Evolutionary conservation across 2,888 invertebrate genomes (phyloP).

Genomic region (Heliconius aoede): DNA sequence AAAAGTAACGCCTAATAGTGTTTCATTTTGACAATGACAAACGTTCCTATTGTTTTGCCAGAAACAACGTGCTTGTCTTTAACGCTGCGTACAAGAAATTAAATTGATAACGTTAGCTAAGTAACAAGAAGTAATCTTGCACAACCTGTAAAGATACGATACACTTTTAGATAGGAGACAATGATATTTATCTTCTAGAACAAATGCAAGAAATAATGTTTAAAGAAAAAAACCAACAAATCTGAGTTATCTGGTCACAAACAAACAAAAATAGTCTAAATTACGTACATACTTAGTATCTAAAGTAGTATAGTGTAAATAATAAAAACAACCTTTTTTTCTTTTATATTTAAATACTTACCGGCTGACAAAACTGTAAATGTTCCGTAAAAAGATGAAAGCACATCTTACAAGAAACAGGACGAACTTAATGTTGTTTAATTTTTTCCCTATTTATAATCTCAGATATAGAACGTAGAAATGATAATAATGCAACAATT

Average conservation of each 20-base stretch:
- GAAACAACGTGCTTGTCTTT: constrained; percentile 17
- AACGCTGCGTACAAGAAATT: neutral
- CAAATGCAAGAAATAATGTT: too few relatives aligned
- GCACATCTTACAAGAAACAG: constrained; percentile 16
- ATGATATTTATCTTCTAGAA: too few relatives aligned
- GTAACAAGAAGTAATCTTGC: neutral
- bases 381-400: constrained; percentile 42
- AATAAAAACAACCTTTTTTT: constrained; percentile 4
- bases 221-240: neutral
- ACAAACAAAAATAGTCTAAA: neutral
- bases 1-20: constrained; percentile 17
- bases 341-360: constrained; percentile 29
- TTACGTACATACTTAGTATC: neutral
- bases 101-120: neutral
- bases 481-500: neutral
- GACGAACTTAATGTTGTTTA: constrained; percentile 16
- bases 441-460: neutral
- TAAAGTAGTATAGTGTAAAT: neutral
- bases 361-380: constrained; percentile 43
- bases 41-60: constrained; percentile 25
- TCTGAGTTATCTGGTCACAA: neutral
- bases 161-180: too few relatives aligned
- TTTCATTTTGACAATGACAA: constrained; percentile 33
- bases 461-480: neutral
- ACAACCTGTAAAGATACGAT: too few relatives aligned